Percentiles rank a stretch among this genome's conserved stretches.
Evolutionary conservation across 1,140 invertebrate genomes (phyloP).

Genomic region (Philopotamus ludificatus): DNA sequence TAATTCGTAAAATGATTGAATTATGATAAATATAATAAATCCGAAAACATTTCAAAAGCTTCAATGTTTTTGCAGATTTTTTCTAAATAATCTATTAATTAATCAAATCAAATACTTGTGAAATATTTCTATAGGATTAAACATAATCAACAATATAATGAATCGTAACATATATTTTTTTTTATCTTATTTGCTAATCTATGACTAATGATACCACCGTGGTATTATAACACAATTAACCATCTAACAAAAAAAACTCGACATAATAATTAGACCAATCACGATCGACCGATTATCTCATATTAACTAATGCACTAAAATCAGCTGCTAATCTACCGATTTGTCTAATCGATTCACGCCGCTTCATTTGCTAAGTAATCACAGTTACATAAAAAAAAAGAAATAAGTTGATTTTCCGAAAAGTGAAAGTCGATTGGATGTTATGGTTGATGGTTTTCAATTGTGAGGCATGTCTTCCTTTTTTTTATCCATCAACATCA

Average conservation of each 20-base stretch:
- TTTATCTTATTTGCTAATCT: too few species aligned
- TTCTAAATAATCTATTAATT: too few species aligned
- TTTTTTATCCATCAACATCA: too few species aligned
- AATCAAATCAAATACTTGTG: too few species aligned
- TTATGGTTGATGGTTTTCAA: constrained; percentile 20
- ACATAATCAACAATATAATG: background rate
- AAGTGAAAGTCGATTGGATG: constrained; percentile 20
- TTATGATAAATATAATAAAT: too few species aligned
- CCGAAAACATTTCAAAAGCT: too few species aligned
- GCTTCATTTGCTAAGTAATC: constrained; percentile 5
- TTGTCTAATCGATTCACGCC: constrained; percentile 12
- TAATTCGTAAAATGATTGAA: too few species aligned
- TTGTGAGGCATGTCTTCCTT: constrained; percentile 8
- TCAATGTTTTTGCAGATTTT: too few species aligned
- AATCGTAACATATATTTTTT: too few species aligned
- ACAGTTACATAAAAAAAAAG: constrained; percentile 10
- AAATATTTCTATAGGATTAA: too few species aligned
- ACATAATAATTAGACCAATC: background rate
- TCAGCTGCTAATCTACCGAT: background rate
- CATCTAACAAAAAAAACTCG: background rate
- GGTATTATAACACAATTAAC: background rate
- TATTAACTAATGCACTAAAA: background rate
- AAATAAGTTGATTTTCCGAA: background rate
- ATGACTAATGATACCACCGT: too few species aligned
- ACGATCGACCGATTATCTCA: background rate